Conservation (phyloP, 2,888 invertebrate genomes). For the Brenthis daphne region DNA sequence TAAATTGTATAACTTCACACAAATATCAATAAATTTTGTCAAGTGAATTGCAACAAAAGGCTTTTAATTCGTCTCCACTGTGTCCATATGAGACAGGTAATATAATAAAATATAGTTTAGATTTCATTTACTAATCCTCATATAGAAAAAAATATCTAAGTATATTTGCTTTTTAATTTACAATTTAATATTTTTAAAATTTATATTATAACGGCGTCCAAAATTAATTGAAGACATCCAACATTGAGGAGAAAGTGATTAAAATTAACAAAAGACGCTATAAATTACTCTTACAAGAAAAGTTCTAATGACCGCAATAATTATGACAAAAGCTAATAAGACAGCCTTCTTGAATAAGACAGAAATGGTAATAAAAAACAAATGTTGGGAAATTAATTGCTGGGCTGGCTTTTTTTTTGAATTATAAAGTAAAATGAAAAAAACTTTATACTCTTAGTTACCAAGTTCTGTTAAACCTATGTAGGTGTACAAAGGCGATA, state of each 20-base stretch:
- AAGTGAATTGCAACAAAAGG: too few species aligned
- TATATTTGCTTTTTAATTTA: neutral
- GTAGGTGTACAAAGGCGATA: constrained; percentile 9
- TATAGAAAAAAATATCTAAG: too few species aligned
- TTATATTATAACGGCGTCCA: neutral
- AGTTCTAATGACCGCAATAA: constrained; percentile 31
- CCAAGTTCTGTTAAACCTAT: neutral
- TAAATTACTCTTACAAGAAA: constrained; percentile 27
- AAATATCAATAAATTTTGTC: too few species aligned
- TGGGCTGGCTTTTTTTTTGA: neutral
- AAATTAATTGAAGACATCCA: constrained; percentile 18
- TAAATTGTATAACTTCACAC: too few species aligned
- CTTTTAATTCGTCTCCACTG: too few species aligned
- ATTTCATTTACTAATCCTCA: too few species aligned
- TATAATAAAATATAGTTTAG: too few species aligned
- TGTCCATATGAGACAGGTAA: too few species aligned
- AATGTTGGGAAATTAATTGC: constrained; percentile 10
- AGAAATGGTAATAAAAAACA: constrained; percentile 15
- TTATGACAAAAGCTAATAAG: constrained; percentile 29
- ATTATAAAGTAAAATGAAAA: neutral
- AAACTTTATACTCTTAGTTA: neutral
- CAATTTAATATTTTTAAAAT: neutral
- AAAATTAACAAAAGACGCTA: constrained; percentile 25
- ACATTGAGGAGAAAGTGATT: constrained; percentile 6
- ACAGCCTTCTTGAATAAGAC: constrained; percentile 3